A percentile compares a stretch with the other conserved stretches of the same genome.
Conservation (phyloP, 2,888 invertebrate species). For the Harpalus rubripes region DNA sequence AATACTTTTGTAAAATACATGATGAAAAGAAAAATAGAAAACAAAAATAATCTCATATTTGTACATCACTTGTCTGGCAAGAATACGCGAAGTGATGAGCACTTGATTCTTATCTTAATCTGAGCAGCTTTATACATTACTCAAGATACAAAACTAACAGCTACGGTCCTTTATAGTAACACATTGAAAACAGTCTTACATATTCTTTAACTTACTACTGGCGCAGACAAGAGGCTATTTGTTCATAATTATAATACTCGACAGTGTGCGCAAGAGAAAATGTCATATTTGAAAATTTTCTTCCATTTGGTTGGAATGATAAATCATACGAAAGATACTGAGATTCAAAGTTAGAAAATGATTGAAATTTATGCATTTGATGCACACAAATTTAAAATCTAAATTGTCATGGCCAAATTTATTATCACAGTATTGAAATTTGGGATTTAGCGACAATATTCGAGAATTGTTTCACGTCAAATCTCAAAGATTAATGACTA, state of each 20-base stretch:
- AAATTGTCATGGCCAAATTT: constrained; percentile 67
- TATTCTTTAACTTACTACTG: constrained; percentile 64
- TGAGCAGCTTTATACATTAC: constrained; percentile 44
- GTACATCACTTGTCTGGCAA: constrained; percentile 50
- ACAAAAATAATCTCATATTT: constrained; percentile 51
- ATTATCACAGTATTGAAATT: constrained; percentile 66
- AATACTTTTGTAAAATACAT: constrained; percentile 32
- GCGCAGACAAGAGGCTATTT: constrained; percentile 60
- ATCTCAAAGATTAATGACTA: constrained; percentile 66
- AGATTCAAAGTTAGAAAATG: constrained; percentile 48
- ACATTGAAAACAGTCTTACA: constrained; percentile 68
- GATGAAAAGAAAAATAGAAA: constrained; percentile 42
- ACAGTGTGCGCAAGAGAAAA: constrained; percentile 50
- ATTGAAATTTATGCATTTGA: constrained; percentile 62
- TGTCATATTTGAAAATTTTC: constrained; percentile 40
- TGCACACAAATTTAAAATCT: constrained; percentile 63
- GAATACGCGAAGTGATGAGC: constrained; percentile 32
- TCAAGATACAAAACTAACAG: constrained; percentile 64
- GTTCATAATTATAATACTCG: constrained; percentile 61
- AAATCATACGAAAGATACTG: constrained; percentile 47
- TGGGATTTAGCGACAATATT: constrained; percentile 66
- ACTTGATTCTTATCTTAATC: constrained; percentile 43
- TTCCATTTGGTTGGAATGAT: constrained; percentile 28
- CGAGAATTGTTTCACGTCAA: constrained; percentile 59
- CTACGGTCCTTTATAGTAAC: constrained; percentile 63